Evolutionary conservation across 2,113 vertebrate genomes (phyloP).

Genomic region (Gobiocypris rarus): DNA sequence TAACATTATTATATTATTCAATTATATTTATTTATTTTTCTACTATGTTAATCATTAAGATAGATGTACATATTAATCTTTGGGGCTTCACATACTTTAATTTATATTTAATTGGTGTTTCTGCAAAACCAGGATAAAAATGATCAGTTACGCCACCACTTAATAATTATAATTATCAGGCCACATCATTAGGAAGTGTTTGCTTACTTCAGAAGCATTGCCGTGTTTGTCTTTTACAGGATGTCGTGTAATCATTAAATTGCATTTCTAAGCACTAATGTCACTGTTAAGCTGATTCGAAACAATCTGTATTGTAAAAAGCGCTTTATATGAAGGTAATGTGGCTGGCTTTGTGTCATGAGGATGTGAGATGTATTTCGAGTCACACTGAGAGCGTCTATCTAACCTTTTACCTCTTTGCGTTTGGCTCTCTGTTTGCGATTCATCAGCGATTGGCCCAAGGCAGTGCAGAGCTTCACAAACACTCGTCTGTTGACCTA

Average conservation of each 20-base stretch:
- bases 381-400: neutral
- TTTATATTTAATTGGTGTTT: neutral
- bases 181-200: neutral
- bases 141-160: neutral
- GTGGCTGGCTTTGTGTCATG: neutral
- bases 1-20: neutral
- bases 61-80: neutral
- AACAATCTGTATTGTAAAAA: no score
- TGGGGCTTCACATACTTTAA: neutral
- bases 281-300: no score
- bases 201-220: neutral
- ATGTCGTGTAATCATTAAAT: neutral
- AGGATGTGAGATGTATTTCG: slow-evolving; percentile 25
- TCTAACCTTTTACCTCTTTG: slow-evolving; percentile 14
- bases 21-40: neutral
- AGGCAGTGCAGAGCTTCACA: slow-evolving; percentile 55
- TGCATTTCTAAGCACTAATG: neutral
- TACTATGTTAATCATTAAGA: neutral
- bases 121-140: neutral
- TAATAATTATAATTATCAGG: neutral
- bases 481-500: slow-evolving; percentile 67
- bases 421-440: slow-evolving; percentile 45
- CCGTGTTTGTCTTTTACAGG: neutral
- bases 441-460: slow-evolving; percentile 58
- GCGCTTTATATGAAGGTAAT: no score